Base-by-base conservation (phyloP, 2,113 vertebrate genomes). In the Plecturocebus donacophilus region DNA sequence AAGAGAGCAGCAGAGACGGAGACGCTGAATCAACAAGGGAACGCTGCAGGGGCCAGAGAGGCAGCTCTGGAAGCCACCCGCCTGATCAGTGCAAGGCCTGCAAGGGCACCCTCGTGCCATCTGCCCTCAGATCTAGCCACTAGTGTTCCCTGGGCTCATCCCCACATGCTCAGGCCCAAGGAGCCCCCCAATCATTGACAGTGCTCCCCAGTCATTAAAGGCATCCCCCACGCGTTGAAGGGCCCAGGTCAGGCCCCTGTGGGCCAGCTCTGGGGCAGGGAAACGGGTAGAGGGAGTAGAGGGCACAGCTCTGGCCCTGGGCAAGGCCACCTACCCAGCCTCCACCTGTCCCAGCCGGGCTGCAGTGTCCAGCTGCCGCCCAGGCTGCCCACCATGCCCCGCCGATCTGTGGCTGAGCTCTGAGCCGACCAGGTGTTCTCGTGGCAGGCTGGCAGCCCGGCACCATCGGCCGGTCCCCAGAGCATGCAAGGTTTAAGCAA, bases 401-500 rank as follows among this genome's bases (percentile, higher is more conserved):
- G 8, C 77, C 0, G 0, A 58, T 38, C 52, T 38, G 1, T 5
- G 38, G 80, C 47, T 27, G 17, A 30, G 13, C 25, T n/a, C 45
- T 8, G 54, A 42, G n/a, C 71, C 38, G 97, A 88, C 47, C 4
- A 45, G 95, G 87, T 42, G 97, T 98, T 96, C 92, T 97, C 68
- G 3, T 8, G 52, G 14, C 61, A 23, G 0, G 23, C 95, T 95
- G 97, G 97, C 98, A 97, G 97, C 88, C 30, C 40, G 98, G 95
- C 0, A 0, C 90, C 92, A 97, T 96, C 97, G 94, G 97, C 98
- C 97, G 97, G 81, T 98, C 97, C 97, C 92, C 83, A 64, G 94
- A 97, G 96, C 96, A 96, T 73, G 92, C 97, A 97, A 73, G 98
- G 94, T 97, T 99, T 98, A 98, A 98, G 97, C 94, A 98, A 97